phyloP scores from a whole-genome alignment of 2,797 vertebrate genomes.

The Hydrophis major region DNA sequence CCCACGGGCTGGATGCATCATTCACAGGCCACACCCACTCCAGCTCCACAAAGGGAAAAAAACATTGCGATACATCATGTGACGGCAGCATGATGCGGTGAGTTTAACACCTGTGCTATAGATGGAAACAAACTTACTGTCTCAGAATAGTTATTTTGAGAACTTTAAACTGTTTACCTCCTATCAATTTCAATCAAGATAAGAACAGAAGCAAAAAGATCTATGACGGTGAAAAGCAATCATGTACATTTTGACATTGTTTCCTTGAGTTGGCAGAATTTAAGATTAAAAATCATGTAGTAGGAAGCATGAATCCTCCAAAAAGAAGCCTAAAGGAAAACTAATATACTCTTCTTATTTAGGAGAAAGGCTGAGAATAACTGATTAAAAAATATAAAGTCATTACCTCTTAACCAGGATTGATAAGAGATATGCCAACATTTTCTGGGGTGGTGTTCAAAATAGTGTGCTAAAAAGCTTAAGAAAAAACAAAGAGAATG shows the following conservation, averaged over 20 bases:
- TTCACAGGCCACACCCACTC: too few relatives aligned
- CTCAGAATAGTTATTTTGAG: background rate
- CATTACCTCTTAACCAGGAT: constrained; percentile 69
- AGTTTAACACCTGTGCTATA: too few relatives aligned
- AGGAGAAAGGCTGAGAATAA: background rate
- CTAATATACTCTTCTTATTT: background rate
- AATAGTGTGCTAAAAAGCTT: constrained; percentile 55
- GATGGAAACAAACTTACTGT: background rate
- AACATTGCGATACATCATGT: too few relatives aligned
- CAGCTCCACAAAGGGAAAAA: too few relatives aligned
- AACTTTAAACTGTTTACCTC: background rate
- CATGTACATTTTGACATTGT: background rate
- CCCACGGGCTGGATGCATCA: fast-evolving
- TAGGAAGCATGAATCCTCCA: background rate
- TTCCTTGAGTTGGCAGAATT: background rate
- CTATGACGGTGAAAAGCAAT: background rate
- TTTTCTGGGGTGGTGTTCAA: constrained; percentile 56
- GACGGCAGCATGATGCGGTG: too few relatives aligned
- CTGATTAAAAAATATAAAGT: constrained; percentile 3
- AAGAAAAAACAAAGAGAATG: constrained; percentile 34
- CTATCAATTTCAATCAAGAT: background rate
- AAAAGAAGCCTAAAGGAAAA: background rate
- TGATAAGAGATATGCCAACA: constrained; percentile 70
- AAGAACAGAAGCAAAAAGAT: background rate
- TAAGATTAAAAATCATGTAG: background rate